A percentile compares a stretch with the other conserved stretches of the same genome.
Evolutionary conservation across 2,113 vertebrate genomes (phyloP).

Genomic region (Symphodus melops): DNA sequence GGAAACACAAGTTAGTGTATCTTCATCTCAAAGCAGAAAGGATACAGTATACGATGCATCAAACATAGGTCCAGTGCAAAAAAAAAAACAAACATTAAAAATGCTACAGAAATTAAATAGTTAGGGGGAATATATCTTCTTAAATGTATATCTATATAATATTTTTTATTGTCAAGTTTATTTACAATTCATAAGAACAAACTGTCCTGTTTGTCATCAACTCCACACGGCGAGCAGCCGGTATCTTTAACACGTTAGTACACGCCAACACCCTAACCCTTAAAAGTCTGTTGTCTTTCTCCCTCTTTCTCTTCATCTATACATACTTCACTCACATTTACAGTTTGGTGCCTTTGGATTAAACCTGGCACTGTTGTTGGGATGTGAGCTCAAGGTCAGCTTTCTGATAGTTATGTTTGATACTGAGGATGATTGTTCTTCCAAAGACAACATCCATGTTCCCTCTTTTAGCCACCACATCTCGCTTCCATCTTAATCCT

Average conservation of each 20-base stretch:
- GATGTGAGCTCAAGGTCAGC: neutral
- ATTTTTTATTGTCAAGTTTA: conserved; percentile 19
- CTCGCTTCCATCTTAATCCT: conserved; percentile 8
- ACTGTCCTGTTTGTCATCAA: neutral
- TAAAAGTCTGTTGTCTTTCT: too few species aligned
- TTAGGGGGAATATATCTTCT: conserved; percentile 32
- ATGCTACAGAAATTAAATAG: conserved; percentile 6
- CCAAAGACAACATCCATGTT: conserved; percentile 4
- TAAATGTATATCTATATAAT: conserved; percentile 36
- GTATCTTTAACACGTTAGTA: too few species aligned
- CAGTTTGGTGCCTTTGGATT: neutral
- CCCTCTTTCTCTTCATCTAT: neutral
- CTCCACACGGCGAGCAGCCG: neutral
- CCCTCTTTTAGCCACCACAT: conserved; percentile 21
- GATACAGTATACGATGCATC: conserved; percentile 55
- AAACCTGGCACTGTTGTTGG: neutral
- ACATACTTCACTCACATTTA: neutral
- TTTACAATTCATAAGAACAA: conserved; percentile 7
- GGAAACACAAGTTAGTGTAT: conserved; percentile 54
- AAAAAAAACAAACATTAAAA: conserved; percentile 40
- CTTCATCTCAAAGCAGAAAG: conserved; percentile 39
- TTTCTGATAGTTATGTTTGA: too few species aligned
- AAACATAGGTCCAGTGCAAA: conserved; percentile 73
- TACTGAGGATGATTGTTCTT: neutral
- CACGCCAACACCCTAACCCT: too few species aligned